Percentiles rank a stretch among this genome's conserved stretches.
Evolutionary conservation across 2,113 vertebrate genomes (phyloP).

Genomic region (Hoplias malabaricus): DNA sequence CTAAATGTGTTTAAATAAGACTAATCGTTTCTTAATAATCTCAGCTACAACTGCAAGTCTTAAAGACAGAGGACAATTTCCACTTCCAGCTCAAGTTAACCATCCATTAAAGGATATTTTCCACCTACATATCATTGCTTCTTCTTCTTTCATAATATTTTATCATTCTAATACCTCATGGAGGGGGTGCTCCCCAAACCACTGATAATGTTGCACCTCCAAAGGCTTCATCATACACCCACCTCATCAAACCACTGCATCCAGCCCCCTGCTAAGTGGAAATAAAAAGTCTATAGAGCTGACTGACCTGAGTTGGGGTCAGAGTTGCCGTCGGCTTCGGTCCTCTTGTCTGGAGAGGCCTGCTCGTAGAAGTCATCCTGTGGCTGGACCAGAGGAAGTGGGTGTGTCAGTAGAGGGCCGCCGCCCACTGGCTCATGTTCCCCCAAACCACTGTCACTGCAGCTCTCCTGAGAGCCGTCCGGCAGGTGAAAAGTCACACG

Average conservation of each 20-base stretch:
- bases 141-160: no score
- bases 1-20: no score
- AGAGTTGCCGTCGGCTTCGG: slow-evolving; percentile 97
- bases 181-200: no score
- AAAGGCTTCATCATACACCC: no score
- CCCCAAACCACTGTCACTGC: slow-evolving; percentile 99
- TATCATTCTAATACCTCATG: no score
- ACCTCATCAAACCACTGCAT: neutral
- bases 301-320: slow-evolving; percentile 98
- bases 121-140: no score
- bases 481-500: slow-evolving; percentile 99
- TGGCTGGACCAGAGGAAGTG: slow-evolving; percentile 99
- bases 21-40: no score
- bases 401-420: slow-evolving; percentile 97
- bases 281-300: neutral
- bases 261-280: neutral
- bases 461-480: slow-evolving; percentile 99
- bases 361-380: slow-evolving; percentile 99
- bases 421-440: slow-evolving; percentile 96
- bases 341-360: slow-evolving; percentile 98
- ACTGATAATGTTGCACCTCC: no score
- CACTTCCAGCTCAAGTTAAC: no score
- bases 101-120: no score
- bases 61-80: no score
- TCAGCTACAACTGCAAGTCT: no score